Conservation (phyloP, 2,113 vertebrate genomes). For the Choloepus hoffmanni region DNA sequence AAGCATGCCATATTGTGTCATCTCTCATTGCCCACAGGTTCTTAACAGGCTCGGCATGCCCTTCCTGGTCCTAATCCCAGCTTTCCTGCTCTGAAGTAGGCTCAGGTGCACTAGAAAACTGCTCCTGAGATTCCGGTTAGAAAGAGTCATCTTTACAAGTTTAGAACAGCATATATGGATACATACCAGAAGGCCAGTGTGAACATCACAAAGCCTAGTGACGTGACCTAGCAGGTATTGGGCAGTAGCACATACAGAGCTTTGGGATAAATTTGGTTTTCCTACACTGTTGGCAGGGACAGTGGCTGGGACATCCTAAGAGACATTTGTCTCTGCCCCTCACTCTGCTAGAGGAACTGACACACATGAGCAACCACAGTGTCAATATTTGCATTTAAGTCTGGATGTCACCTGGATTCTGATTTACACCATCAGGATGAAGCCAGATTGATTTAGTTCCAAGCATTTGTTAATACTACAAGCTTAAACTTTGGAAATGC, state of each 20-base stretch:
- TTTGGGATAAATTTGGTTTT: background rate
- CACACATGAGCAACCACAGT: background rate
- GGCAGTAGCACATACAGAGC: background rate
- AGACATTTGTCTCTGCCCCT: background rate
- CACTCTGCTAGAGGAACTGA: background rate
- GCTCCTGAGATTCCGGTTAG: background rate
- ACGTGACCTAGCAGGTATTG: background rate
- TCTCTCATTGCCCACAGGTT: background rate
- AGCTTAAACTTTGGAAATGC: background rate
- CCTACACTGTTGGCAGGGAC: background rate
- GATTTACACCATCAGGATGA: background rate
- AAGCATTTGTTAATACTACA: background rate
- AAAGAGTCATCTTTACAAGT: background rate
- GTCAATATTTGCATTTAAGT: background rate
- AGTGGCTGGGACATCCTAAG: background rate
- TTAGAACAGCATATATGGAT: background rate
- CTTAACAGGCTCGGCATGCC: no score
- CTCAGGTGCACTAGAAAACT: background rate
- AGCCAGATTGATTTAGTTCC: background rate
- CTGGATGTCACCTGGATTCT: background rate
- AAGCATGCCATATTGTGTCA: background rate
- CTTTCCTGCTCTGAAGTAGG: background rate
- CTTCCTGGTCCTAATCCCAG: background rate
- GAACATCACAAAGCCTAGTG: background rate
- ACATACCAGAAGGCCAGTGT: background rate